phyloP scores from a whole-genome alignment of 2,113 vertebrate species.

The Eolophus roseicapilla region DNA sequence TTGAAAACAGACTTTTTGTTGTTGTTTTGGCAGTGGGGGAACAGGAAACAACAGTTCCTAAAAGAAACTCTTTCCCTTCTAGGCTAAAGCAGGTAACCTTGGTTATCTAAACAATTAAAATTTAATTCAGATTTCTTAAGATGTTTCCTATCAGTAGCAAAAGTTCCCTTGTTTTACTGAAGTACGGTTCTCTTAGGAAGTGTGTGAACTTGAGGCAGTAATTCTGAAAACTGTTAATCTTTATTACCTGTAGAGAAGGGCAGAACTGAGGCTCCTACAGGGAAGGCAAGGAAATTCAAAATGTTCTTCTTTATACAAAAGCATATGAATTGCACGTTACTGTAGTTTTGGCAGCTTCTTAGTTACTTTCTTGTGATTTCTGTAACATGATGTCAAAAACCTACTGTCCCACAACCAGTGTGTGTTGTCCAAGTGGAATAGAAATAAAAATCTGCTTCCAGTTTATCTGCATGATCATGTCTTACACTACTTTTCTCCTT shows the following conservation, averaged over 20 bases:
- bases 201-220: background rate
- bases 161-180: background rate
- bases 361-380: background rate
- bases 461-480: background rate
- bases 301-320: background rate
- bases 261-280: background rate
- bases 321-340: background rate
- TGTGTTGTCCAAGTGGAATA: background rate
- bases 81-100: background rate
- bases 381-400: background rate
- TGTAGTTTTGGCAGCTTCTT: background rate
- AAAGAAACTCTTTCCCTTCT: background rate
- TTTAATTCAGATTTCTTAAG: background rate
- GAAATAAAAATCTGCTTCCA: background rate
- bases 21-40: background rate
- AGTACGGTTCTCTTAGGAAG: background rate
- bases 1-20: background rate
- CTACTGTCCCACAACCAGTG: background rate
- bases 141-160: background rate
- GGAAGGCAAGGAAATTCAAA: background rate
- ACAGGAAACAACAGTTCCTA: background rate
- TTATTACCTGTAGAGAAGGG: background rate
- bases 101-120: background rate
- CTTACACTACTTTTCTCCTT: background rate
- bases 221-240: background rate